Conservation (phyloP, 2,888 invertebrate genomes). For the Cantharis flavilabris region DNA sequence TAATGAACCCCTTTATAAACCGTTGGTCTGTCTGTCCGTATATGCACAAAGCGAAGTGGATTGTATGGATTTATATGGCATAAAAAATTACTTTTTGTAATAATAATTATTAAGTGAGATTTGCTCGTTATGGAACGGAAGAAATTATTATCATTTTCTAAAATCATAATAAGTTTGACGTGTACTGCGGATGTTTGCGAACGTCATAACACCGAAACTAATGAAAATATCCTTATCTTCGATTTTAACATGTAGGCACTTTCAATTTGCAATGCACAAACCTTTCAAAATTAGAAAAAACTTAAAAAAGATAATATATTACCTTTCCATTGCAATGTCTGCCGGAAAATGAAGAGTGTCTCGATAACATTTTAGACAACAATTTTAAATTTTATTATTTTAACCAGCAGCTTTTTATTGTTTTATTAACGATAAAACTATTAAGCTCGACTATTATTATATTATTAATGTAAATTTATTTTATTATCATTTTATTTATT, state of each 20-base stretch:
- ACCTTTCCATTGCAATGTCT: constrained; percentile 44
- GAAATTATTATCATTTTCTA: neutral
- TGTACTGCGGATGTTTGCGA: neutral
- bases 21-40: no score
- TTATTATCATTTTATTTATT: constrained; percentile 14
- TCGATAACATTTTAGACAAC: constrained; percentile 19
- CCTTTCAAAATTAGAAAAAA: neutral
- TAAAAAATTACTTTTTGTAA: neutral
- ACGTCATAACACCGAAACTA: neutral
- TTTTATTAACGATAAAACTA: neutral
- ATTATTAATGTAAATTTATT: constrained; percentile 5
- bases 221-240: neutral
- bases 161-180: neutral
- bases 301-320: constrained; percentile 13
- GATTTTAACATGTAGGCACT: neutral
- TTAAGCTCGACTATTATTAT: neutral
- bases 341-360: constrained; percentile 39
- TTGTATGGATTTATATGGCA: neutral
- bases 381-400: neutral
- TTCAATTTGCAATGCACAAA: no score
- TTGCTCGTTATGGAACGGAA: neutral
- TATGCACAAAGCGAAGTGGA: no score
- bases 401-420: neutral
- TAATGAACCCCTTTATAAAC: no score
- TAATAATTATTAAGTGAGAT: neutral